Conservation (phyloP, 2,113 vertebrate species). For the Empidonax traillii region DNA sequence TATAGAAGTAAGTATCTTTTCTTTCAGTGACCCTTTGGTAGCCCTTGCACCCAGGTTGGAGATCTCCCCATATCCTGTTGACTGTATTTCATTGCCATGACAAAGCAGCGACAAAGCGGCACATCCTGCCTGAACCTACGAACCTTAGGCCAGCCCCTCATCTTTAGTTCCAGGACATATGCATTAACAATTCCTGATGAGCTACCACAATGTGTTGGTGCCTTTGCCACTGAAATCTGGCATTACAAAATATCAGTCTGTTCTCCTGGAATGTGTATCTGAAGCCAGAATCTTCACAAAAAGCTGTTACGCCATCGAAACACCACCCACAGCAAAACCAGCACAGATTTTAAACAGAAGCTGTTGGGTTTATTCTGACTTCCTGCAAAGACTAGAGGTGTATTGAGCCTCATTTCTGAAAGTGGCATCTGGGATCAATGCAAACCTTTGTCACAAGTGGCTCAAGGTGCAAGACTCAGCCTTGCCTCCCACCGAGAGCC, state of each 20-base stretch:
- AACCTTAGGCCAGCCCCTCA: constrained; percentile 4
- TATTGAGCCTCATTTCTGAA: background rate
- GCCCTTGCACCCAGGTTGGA: background rate
- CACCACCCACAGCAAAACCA: background rate
- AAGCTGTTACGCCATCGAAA: background rate
- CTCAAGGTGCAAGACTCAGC: background rate
- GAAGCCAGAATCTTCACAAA: background rate
- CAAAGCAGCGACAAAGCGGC: constrained; percentile 31
- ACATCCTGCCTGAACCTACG: constrained; percentile 41
- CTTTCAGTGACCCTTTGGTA: constrained; percentile 11
- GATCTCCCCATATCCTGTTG: constrained; percentile 47
- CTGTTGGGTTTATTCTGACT: background rate
- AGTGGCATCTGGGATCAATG: background rate
- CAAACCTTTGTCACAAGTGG: background rate
- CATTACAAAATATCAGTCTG: background rate
- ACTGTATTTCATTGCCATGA: background rate
- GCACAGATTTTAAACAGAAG: background rate
- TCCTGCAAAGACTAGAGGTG: background rate
- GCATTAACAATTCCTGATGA: background rate
- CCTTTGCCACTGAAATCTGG: background rate
- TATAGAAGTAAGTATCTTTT: background rate
- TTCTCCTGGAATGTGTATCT: background rate
- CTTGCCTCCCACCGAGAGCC: background rate
- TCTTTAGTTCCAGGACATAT: background rate
- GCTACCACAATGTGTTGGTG: background rate